These are phyloP conservation scores for Slavum lentiscoides DNA, from an alignment of 2,888 invertebrate genomes.

Conservation along the genomic window DNA sequence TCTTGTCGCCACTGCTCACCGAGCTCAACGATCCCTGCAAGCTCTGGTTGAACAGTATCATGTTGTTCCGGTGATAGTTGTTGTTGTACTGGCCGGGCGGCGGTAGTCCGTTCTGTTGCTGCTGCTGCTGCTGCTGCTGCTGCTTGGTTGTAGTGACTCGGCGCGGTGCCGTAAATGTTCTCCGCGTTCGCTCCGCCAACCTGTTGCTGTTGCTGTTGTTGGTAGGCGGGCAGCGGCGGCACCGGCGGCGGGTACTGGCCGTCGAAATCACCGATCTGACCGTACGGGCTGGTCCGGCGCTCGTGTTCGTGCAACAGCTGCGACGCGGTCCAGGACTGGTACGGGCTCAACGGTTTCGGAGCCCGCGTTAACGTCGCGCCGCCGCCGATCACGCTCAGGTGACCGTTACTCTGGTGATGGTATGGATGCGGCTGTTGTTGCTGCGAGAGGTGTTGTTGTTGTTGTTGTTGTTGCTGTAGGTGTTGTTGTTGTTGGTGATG, in stretches of 20 bases:
- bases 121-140: too few species aligned
- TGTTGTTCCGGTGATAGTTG: constrained; percentile 59
- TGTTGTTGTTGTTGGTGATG: constrained; percentile 6
- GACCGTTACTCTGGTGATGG: constrained; percentile 55
- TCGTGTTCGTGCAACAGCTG: constrained; percentile 67
- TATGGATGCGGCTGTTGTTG: constrained; percentile 52
- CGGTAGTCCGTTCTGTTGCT: constrained; percentile 55
- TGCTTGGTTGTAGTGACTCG: constrained; percentile 45
- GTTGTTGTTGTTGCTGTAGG: neutral
- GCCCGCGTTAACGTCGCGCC: constrained; percentile 61
- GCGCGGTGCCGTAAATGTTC: constrained; percentile 60
- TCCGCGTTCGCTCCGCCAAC: constrained; percentile 56
- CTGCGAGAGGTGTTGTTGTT: neutral
- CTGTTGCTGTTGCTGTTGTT: constrained; percentile 56
- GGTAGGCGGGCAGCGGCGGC: constrained; percentile 63
- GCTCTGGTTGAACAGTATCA: constrained; percentile 62
- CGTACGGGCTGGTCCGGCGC: constrained; percentile 63
- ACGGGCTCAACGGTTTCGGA: constrained; percentile 62
- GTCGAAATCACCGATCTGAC: constrained; percentile 56
- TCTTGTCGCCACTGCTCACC: constrained; percentile 64
- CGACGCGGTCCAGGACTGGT: constrained; percentile 67
- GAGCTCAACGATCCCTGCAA: constrained; percentile 66
- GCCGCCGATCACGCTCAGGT: constrained; percentile 56
- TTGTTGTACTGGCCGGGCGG: constrained; percentile 56
- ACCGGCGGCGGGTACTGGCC: constrained; percentile 62